Evolutionary conservation across 1,140 invertebrate genomes (phyloP).

Genomic region (Zaprionus nigranus): DNA sequence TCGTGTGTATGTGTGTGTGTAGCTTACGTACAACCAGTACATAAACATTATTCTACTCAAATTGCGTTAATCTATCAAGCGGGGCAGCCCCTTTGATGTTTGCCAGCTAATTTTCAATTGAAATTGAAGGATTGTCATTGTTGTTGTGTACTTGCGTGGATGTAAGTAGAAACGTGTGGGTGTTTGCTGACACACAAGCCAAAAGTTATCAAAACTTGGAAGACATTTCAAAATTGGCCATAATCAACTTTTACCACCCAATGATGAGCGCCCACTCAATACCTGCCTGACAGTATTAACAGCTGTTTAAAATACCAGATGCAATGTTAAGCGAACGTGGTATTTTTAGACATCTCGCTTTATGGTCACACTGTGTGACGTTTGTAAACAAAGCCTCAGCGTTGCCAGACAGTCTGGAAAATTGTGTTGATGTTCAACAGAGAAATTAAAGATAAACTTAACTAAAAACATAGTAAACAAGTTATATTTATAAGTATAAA

Average conservation of each 20-base stretch:
- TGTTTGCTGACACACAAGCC: neutral
- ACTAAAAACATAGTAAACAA: slow-evolving; percentile 7
- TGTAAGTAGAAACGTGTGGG: neutral
- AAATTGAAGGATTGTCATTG: slow-evolving; percentile 57
- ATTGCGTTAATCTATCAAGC: slow-evolving; percentile 65
- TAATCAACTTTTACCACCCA: slow-evolving; percentile 16
- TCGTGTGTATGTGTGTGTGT: slow-evolving; percentile 10
- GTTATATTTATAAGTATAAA: neutral
- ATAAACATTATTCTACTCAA: slow-evolving; percentile 48
- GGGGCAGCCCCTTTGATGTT: slow-evolving; percentile 62
- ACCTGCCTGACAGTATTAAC: neutral
- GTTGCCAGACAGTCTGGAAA: slow-evolving; percentile 25
- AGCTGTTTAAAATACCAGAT: slow-evolving; percentile 38
- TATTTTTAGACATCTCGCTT: slow-evolving; percentile 3
- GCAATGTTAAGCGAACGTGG: neutral
- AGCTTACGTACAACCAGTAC: slow-evolving; percentile 19
- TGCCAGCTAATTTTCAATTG: slow-evolving; percentile 54
- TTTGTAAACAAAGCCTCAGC: slow-evolving; percentile 47
- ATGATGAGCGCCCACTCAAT: neutral
- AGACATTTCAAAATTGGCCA: slow-evolving; percentile 19
- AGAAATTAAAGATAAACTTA: neutral
- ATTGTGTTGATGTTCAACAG: neutral
- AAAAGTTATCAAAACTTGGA: slow-evolving; percentile 16
- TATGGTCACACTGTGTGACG: slow-evolving; percentile 19
- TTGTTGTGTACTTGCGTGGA: neutral